Percentiles rank a stretch among this genome's conserved stretches.
These are phyloP conservation scores for Drosophila paucipuncta DNA, from an alignment of 2,888 invertebrate genomes.

Conservation along the genomic window DNA sequence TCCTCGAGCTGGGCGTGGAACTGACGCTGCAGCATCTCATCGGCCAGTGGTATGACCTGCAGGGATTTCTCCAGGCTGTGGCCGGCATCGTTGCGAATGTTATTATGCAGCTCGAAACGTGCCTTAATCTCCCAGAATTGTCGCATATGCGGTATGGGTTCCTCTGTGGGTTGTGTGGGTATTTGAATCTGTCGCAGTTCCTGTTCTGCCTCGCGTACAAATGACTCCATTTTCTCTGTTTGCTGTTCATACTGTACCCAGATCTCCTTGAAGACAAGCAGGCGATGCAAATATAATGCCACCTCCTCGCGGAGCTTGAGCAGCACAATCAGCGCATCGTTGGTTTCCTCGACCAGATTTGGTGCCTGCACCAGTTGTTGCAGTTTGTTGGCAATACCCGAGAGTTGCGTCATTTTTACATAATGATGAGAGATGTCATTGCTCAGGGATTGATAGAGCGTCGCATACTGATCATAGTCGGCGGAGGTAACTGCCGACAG, in stretches of 20 bases:
- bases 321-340: constrained; percentile 90
- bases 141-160: constrained; percentile 90
- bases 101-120: constrained; percentile 93
- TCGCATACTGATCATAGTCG: constrained; percentile 94
- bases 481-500: constrained; percentile 92
- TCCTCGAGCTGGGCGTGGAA: constrained; percentile 92
- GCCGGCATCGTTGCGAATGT: constrained; percentile 90
- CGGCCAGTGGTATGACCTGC: constrained; percentile 92
- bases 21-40: constrained; percentile 92
- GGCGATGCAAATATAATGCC: constrained; percentile 89
- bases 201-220: constrained; percentile 91
- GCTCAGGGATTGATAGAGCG: constrained; percentile 92
- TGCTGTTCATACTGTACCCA: constrained; percentile 91
- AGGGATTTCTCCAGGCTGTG: constrained; percentile 91
- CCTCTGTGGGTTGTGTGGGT: constrained; percentile 87
- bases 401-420: constrained; percentile 90
- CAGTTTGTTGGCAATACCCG: constrained; percentile 90
- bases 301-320: constrained; percentile 91
- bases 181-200: constrained; percentile 89
- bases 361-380: constrained; percentile 91
- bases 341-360: constrained; percentile 90
- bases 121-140: constrained; percentile 96
- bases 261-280: constrained; percentile 91
- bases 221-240: constrained; percentile 90
- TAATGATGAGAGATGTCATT: constrained; percentile 93